These are phyloP conservation scores for Gasteruption jaculator DNA, from an alignment of 2,888 invertebrate species.

Conservation along the genomic window DNA sequence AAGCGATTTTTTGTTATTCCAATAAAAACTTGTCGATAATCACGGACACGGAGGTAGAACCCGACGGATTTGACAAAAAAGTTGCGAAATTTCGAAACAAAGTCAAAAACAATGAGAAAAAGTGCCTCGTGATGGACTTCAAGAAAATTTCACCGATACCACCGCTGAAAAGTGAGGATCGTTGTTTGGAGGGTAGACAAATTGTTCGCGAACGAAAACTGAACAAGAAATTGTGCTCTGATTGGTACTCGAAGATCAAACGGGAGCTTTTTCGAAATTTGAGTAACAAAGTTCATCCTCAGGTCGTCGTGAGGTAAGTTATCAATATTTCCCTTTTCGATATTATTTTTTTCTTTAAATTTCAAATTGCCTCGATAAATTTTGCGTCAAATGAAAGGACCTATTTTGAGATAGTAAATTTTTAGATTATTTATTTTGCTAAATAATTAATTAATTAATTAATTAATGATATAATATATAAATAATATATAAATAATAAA, in stretches of 20 bases:
- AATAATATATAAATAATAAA: no score
- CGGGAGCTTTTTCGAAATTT: constrained; percentile 29
- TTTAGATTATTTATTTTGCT: no score
- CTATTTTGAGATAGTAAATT: no score
- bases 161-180: no score
- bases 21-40: constrained; percentile 28
- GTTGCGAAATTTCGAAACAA: no score
- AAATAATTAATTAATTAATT: no score
- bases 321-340: constrained; percentile 2
- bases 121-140: no score
- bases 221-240: constrained; percentile 14
- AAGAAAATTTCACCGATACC: no score
- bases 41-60: constrained; percentile 20
- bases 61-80: background rate
- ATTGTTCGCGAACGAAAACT: background rate
- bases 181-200: background rate
- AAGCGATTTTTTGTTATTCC: constrained; percentile 2
- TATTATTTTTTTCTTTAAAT: constrained; percentile 8
- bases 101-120: no score
- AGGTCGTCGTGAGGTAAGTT: constrained; percentile 28
- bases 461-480: no score
- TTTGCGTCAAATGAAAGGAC: no score
- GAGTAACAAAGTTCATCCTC: constrained; percentile 31
- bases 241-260: constrained; percentile 33
- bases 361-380: no score